Evolutionary conservation across 2,888 invertebrate genomes (phyloP).

Genomic region (Frankliniella intonsa): DNA sequence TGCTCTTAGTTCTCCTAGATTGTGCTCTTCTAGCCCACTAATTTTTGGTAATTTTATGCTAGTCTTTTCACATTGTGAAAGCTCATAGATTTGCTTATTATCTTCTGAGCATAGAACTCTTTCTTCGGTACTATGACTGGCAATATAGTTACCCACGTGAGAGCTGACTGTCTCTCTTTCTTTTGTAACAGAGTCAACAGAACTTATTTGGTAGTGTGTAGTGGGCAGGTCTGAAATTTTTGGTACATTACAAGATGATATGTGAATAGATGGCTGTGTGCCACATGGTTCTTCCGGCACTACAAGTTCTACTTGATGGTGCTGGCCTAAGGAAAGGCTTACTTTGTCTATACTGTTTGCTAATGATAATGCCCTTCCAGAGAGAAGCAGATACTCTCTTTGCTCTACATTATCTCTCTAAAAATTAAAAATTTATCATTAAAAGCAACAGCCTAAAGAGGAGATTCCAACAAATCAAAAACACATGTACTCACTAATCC

Average conservation of each 20-base stretch:
- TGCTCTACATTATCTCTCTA: not conserved
- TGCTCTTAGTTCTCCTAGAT: too few species aligned
- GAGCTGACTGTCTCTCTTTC: too few species aligned
- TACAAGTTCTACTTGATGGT: not conserved
- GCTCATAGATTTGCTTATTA: too few species aligned
- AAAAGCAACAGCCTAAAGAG: not conserved
- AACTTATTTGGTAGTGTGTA: too few species aligned
- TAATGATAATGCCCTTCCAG: not conserved
- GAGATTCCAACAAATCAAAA: too few species aligned
- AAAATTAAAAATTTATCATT: not conserved
- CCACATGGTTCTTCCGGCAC: not conserved
- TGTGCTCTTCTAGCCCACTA: too few species aligned
- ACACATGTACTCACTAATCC: not conserved
- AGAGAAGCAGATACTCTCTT: not conserved
- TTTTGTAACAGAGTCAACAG: too few species aligned
- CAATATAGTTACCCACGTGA: too few species aligned
- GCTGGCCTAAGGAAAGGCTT: not conserved
- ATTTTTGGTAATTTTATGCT: too few species aligned
- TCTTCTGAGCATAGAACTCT: too few species aligned
- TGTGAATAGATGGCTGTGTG: not conserved
- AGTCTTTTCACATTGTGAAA: too few species aligned
- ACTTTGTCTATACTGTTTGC: slow-evolving; percentile 8
- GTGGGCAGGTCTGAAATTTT: not conserved
- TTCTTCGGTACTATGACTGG: too few species aligned
- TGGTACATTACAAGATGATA: not conserved